phyloP scores from a whole-genome alignment of 1,140 invertebrate species.

The Hestina assimilis region DNA sequence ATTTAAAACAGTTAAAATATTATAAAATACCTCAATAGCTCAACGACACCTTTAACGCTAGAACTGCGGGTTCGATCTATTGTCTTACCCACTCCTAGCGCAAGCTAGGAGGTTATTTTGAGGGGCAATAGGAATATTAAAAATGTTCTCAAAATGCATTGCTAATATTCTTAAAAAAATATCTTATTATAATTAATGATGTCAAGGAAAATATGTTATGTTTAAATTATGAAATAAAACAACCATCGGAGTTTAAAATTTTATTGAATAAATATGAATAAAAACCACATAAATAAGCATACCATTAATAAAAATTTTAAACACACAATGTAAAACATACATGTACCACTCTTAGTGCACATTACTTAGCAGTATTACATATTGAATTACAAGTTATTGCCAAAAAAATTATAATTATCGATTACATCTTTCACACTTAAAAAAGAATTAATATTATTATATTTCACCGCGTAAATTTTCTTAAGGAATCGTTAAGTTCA shows the following conservation, averaged over 20 bases:
- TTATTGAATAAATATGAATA: conserved; percentile 70
- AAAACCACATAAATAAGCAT: conserved; percentile 68
- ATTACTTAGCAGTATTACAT: conserved; percentile 12
- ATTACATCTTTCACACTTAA: conserved; percentile 11
- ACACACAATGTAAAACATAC: conserved; percentile 46
- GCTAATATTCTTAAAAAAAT: too few relatives aligned
- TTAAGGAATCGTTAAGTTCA: too few relatives aligned
- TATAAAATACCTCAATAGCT: too few relatives aligned
- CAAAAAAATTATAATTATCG: conserved; percentile 18
- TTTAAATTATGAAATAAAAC: conserved; percentile 45
- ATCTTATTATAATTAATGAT: too few relatives aligned
- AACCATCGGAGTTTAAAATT: conserved; percentile 35
- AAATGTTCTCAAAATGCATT: too few relatives aligned
- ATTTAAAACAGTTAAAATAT: too few relatives aligned
- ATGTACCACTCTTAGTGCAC: conserved; percentile 55
- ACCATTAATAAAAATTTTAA: conserved; percentile 58
- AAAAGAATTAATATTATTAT: conserved; percentile 3
- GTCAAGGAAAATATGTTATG: too few relatives aligned
- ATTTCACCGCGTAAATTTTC: not conserved
- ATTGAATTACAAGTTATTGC: conserved; percentile 20
- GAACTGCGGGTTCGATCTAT: too few relatives aligned
- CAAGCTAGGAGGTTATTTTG: too few relatives aligned
- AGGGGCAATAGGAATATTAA: too few relatives aligned
- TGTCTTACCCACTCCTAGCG: too few relatives aligned
- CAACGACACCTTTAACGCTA: too few relatives aligned